Base-by-base conservation (phyloP, 1,140 invertebrate species). In the Argopecten irradians region DNA sequence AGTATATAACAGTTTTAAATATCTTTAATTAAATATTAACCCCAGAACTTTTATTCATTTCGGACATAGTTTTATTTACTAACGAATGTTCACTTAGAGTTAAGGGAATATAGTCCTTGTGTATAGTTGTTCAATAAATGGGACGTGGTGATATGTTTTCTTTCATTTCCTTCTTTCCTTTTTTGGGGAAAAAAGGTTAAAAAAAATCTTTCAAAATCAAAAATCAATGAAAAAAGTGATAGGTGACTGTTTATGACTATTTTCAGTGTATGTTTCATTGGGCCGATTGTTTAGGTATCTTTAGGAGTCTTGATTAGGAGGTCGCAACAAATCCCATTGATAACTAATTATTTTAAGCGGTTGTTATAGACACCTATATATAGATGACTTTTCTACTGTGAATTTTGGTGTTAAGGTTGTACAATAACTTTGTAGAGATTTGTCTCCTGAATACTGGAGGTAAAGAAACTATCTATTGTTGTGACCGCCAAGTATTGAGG, bases 11-110 rank as follows among this genome's bases (percentile, higher is more conserved):
- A 71, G 55, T 71, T 71, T 71, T 71, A 71, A 71, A 71, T 71
- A 71, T 71, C 55, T 71, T 71, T 71, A 28, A 71, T 71, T 71
- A 28, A 71, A 71, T 71, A 71, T 71, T 71, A 71, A 71, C 55
- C 55, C 28, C n/a, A 71, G n/a, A 16, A 16, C n/a, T 71, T 71
- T 71, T 16, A 71, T 71, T 71, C 22, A 71, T 71, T 71, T 71
- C n/a, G 55, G 55, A 71, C 55, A 28, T 28, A 71, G 55, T 71
- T 71, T 71, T 71, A 71, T 71, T 5, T 71, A 71, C 22, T 71
- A n/a, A 71, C n/a, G 16, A 55, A 19, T 55, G 55, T 71, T n/a
- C 55, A n/a, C 55, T 28, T n/a, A 71, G 55, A 28, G 3, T 71
- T 71, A n/a, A 71, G 55, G n/a, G 5, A 71, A 71, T 71, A 71